Evolutionary conservation across 2,888 invertebrate species (phyloP).

Genomic region (Diarsia mendica): DNA sequence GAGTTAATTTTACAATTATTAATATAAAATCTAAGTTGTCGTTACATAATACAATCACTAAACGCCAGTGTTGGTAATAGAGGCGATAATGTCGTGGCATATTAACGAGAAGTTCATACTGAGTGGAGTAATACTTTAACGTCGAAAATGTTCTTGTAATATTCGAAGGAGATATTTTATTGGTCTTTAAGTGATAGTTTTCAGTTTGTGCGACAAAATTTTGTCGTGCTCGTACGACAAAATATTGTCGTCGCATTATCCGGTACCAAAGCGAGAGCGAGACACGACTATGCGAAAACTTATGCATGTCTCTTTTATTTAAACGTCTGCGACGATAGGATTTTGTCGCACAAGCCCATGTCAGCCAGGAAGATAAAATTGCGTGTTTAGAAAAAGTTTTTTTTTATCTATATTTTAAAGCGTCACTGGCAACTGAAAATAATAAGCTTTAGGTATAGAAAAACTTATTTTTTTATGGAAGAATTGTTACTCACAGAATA

Average conservation of each 20-base stretch:
- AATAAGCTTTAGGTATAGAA: background rate
- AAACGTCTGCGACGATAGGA: no score
- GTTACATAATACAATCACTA: slow-evolving; percentile 63
- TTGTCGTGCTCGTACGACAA: background rate
- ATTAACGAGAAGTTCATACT: slow-evolving; percentile 33
- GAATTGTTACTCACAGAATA: background rate
- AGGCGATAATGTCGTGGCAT: slow-evolving; percentile 52
- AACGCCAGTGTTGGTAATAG: slow-evolving; percentile 37
- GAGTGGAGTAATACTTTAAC: slow-evolving; percentile 15
- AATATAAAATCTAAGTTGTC: slow-evolving; percentile 71
- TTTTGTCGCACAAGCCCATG: background rate
- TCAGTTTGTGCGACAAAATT: background rate
- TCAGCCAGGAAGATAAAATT: no score
- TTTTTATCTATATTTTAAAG: background rate
- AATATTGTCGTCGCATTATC: background rate
- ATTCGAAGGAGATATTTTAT: background rate
- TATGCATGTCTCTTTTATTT: background rate
- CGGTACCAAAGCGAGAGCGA: background rate
- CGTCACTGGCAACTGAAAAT: background rate
- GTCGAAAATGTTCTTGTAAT: background rate
- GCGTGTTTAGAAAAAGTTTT: background rate
- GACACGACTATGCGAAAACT: background rate
- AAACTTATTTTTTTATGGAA: background rate
- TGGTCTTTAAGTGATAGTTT: background rate
- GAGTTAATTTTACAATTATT: slow-evolving; percentile 71